Evolutionary conservation across 2,888 invertebrate genomes (phyloP).

Genomic region (Saturnia pavonia): DNA sequence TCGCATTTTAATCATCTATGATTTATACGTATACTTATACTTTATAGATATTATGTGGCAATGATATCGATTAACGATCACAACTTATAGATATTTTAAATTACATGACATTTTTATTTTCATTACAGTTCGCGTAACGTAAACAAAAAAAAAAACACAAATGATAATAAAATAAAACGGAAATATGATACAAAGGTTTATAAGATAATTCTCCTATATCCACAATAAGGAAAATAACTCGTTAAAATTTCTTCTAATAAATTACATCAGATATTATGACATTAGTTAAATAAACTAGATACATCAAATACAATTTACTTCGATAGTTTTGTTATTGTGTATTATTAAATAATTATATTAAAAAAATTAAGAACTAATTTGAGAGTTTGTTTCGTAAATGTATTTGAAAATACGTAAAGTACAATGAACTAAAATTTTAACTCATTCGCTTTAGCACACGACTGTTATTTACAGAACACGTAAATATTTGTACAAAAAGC

Average conservation of each 20-base stretch:
- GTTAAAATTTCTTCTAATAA: slow-evolving; percentile 6
- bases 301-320: neutral
- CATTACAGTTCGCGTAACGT: no score
- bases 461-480: slow-evolving; percentile 3
- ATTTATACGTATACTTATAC: no score
- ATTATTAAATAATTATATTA: no score
- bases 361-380: no score
- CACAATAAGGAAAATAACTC: slow-evolving; percentile 15
- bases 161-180: neutral
- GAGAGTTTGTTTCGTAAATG: neutral
- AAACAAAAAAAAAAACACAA: neutral
- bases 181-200: neutral
- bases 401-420: neutral
- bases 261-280: no score
- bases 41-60: no score
- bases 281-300: no score
- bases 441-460: neutral
- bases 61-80: no score
- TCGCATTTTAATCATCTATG: no score
- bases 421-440: neutral
- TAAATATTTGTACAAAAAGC: slow-evolving; percentile 31
- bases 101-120: no score
- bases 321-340: neutral
- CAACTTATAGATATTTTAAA: no score
- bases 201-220: slow-evolving; percentile 14